Conservation (phyloP, 2,888 invertebrate genomes). For the Linnaemya vulpina region DNA sequence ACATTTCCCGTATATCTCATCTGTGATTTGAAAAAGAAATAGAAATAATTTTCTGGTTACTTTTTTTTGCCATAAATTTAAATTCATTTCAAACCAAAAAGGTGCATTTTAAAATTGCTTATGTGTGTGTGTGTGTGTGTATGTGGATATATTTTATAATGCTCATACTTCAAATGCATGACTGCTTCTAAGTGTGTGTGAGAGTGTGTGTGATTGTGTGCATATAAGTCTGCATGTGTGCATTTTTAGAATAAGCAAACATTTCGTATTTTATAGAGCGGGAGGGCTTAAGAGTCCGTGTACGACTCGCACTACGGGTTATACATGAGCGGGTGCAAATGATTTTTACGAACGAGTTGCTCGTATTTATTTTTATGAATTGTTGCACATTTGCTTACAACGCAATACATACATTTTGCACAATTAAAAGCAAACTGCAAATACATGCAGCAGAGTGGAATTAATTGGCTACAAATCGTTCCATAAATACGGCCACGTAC, state of each 20-base stretch:
- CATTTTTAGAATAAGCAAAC: background rate
- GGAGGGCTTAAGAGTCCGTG: background rate
- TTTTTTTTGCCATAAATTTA: conserved; percentile 57
- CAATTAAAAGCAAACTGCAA: conserved; percentile 68
- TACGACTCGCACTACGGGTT: background rate
- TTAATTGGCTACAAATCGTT: conserved; percentile 67
- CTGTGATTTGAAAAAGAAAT: background rate
- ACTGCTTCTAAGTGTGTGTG: conserved; percentile 15
- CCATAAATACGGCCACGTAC: conserved; percentile 31
- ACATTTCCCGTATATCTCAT: background rate
- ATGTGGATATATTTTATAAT: conserved; percentile 24
- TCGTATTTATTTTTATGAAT: conserved; percentile 62
- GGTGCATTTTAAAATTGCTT: conserved; percentile 66
- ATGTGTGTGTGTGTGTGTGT: too few species aligned
- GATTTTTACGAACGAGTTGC: conserved; percentile 59
- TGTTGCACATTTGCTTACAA: conserved; percentile 71
- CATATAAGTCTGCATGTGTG: background rate
- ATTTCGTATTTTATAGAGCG: conserved; percentile 9
- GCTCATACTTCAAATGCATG: conserved; percentile 57
- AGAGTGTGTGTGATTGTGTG: background rate
- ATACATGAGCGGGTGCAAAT: conserved; percentile 27
- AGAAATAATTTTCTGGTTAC: background rate
- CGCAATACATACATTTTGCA: conserved; percentile 68
- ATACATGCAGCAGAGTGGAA: conserved; percentile 71
- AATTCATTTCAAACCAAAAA: conserved; percentile 65